Evolutionary conservation across 2,113 vertebrate species (phyloP), one percentile per base, ranked within the genome.

Genomic region (Cyanoliseus patagonus): DNA sequence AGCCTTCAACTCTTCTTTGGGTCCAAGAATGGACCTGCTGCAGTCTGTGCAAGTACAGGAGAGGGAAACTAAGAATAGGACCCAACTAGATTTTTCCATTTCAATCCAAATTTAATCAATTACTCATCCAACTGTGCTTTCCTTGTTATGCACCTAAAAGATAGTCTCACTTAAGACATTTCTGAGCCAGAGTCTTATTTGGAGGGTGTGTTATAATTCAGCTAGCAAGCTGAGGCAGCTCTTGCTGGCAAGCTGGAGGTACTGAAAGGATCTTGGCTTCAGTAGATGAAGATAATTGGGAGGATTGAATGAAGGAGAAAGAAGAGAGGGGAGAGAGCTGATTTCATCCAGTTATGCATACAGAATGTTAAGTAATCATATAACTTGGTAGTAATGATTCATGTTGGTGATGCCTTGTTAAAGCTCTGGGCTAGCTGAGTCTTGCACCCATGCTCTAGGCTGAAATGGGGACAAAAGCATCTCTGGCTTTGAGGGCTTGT

Each of bases 181-280:
- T 96, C 63, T 93, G 74, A 95, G 70, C 46, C 72, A 84, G 25
- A 88, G 30, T 47, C 91, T 85, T 87, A 47, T 87, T 87, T 80
- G 47, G 35, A 92, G 84, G 95, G 95, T 95, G 95, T 96, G 94
- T 95, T 86, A 83, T 75, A 77, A 95, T 68, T 86, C 68, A 89
- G 59, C 85, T 74, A 86, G 85, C 95, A 96, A 90, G 96, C 88
- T 90, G 70, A 39, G 92, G 35, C 95, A 96, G 47, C 66, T 86
- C 57, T 88, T 31, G 41, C 70, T 88, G 82, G 87, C 94, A 94
- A 84, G 53, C 42, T 94, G 69, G 22, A 95, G 72, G 37, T 94
- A 82, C 73, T 92, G 88, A 96, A 94, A 95, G 55, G 86, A 88
- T 88, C 46, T 94, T 95, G 95, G 95, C 93, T 96, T 94, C 75